A percentile compares a stretch with the other conserved stretches of the same genome.
Evolutionary conservation across 2,113 vertebrate species (phyloP).

Genomic region (Malaclemys terrapin): DNA sequence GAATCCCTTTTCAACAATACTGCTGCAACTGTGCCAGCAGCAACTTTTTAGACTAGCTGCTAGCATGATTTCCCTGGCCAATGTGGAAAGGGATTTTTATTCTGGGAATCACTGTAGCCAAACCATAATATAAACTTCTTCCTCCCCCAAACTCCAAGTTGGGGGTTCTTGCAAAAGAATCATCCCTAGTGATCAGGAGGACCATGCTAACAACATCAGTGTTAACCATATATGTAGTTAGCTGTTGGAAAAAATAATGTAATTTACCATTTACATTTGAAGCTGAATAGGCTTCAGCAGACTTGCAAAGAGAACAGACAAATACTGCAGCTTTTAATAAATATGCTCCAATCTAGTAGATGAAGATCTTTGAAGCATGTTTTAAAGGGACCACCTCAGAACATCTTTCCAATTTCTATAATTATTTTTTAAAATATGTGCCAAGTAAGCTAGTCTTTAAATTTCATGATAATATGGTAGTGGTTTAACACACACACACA

Average conservation of each 20-base stretch:
- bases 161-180: neutral
- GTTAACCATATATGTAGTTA: neutral
- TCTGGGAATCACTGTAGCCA: neutral
- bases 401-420: neutral
- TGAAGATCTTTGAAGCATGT: neutral
- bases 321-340: neutral
- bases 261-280: constrained; percentile 37
- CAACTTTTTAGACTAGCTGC: neutral
- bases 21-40: neutral
- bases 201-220: neutral
- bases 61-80: neutral
- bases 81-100: neutral
- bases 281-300: neutral
- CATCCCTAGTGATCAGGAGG: neutral
- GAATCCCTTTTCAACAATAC: neutral
- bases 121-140: neutral
- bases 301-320: constrained; percentile 17
- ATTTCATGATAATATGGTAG: neutral
- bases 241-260: constrained; percentile 4
- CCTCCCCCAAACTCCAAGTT: neutral
- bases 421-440: neutral
- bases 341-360: neutral
- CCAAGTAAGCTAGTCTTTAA: neutral
- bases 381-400: neutral
- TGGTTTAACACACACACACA: neutral